Conservation (phyloP, 2,888 invertebrate genomes). For the Argyresthia goedartella region DNA sequence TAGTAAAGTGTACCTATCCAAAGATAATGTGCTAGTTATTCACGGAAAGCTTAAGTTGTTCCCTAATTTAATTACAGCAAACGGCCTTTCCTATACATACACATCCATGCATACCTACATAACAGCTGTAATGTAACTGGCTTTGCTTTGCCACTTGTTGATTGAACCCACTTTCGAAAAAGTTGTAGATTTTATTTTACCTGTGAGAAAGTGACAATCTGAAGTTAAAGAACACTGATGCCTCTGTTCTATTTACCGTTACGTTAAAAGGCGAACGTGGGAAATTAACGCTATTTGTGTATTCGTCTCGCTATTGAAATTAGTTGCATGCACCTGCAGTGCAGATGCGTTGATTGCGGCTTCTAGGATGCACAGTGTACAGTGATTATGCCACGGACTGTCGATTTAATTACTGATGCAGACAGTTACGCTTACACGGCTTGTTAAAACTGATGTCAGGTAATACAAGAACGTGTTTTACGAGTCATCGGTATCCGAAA, state of each 20-base stretch:
- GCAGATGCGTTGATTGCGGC: slow-evolving; percentile 12
- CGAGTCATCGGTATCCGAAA: slow-evolving; percentile 40
- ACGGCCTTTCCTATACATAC: slow-evolving; percentile 1
- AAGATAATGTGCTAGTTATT: background rate
- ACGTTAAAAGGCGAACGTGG: slow-evolving; percentile 30
- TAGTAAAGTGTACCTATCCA: background rate
- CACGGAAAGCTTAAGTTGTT: background rate
- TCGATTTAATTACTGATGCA: slow-evolving; percentile 32
- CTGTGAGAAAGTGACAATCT: slow-evolving; percentile 46
- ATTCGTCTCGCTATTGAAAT: slow-evolving; percentile 20
- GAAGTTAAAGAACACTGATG: slow-evolving; percentile 5
- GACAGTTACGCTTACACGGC: slow-evolving; percentile 24
- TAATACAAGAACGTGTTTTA: slow-evolving; percentile 31
- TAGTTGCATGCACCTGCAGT: slow-evolving; percentile 50
- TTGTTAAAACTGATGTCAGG: slow-evolving; percentile 17
- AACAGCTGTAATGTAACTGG: slow-evolving; percentile 40
- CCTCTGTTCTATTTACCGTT: slow-evolving; percentile 51
- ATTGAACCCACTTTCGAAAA: slow-evolving; percentile 56
- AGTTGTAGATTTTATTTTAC: slow-evolving; percentile 38
- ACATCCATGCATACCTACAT: slow-evolving; percentile 8
- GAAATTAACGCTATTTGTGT: slow-evolving; percentile 32
- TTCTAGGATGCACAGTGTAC: slow-evolving; percentile 33
- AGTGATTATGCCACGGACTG: slow-evolving; percentile 32
- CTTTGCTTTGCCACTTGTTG: slow-evolving; percentile 21
- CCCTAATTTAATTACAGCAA: slow-evolving; percentile 19